Evolutionary conservation across 2,113 vertebrate species (phyloP).

Genomic region (Trochalopteron elliotii): DNA sequence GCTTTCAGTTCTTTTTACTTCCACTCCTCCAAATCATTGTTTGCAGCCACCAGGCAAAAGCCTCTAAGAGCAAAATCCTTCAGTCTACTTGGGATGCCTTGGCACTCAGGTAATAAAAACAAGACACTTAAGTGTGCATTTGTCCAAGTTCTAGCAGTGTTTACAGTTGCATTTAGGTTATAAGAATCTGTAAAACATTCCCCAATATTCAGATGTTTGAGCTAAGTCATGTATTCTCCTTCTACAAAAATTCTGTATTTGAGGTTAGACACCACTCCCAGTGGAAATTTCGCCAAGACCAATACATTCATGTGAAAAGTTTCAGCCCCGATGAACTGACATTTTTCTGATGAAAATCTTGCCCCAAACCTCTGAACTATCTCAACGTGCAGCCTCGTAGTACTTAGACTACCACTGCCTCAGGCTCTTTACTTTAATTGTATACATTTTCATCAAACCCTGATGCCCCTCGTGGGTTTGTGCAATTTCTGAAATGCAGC

Average conservation of each 20-base stretch:
- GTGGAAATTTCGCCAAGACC: neutral
- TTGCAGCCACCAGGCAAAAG: neutral
- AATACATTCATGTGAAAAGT: neutral
- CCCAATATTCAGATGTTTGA: neutral
- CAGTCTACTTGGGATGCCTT: neutral
- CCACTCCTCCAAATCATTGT: neutral
- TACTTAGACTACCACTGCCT: neutral
- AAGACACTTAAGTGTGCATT: neutral
- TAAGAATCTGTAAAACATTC: neutral
- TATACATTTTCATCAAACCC: neutral
- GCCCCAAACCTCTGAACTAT: conserved; percentile 39
- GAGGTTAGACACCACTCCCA: neutral
- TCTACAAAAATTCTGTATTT: neutral
- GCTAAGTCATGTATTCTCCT: fast-evolving
- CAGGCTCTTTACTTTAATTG: conserved; percentile 12
- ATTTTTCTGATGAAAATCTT: conserved; percentile 29
- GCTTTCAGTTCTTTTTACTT: neutral
- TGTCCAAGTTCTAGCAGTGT: neutral
- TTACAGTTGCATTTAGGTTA: neutral
- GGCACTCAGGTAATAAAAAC: neutral
- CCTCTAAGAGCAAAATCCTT: neutral
- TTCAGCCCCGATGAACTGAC: neutral
- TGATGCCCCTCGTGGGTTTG: neutral
- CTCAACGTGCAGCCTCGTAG: neutral
- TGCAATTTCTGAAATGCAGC: neutral